A percentile compares a stretch with the other conserved stretches of the same genome.
phyloP scores from a whole-genome alignment of 2,113 vertebrate genomes.

The Albula goreensis region DNA sequence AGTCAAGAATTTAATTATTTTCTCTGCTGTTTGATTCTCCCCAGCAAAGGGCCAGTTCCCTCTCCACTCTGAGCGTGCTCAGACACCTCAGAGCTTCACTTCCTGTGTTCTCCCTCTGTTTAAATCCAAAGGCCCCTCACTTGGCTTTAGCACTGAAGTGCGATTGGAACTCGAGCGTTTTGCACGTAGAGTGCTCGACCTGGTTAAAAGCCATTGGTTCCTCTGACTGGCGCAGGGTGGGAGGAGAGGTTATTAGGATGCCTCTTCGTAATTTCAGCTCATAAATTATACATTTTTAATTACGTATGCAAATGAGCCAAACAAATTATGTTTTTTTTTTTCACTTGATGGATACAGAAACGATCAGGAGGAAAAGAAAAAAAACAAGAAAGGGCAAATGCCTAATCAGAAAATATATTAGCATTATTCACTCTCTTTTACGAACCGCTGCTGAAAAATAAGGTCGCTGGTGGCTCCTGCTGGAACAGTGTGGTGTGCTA shows the following conservation, averaged over 20 bases:
- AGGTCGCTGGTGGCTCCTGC: too few relatives aligned
- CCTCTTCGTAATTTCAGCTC: conserved; percentile 49
- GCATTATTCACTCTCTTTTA: conserved; percentile 36
- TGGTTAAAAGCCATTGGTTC: conserved; percentile 47
- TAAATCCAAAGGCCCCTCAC: conserved; percentile 30
- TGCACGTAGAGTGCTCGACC: conserved; percentile 35
- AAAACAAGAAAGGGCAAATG: conserved; percentile 31
- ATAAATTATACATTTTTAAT: conserved; percentile 64
- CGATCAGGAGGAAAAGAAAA: conserved; percentile 30
- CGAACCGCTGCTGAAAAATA: conserved; percentile 12
- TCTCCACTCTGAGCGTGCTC: conserved; percentile 22
- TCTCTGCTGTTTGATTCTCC: conserved; percentile 32
- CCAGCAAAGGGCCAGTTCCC: conserved; percentile 43
- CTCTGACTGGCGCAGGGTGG: not conserved
- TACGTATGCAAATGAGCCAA: conserved; percentile 54
- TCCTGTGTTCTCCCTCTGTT: not conserved
- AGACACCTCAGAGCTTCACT: not conserved
- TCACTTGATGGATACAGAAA: conserved; percentile 23
- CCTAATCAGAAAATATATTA: conserved; percentile 46
- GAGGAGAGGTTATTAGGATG: conserved; percentile 36
- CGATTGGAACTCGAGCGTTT: conserved; percentile 35
- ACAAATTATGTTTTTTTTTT: conserved; percentile 48
- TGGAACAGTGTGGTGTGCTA: not conserved
- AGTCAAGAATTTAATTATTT: conserved; percentile 54
- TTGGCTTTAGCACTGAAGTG: conserved; percentile 34